Conservation (phyloP, 2,797 vertebrate genomes). For the Protonibea diacanthus region DNA sequence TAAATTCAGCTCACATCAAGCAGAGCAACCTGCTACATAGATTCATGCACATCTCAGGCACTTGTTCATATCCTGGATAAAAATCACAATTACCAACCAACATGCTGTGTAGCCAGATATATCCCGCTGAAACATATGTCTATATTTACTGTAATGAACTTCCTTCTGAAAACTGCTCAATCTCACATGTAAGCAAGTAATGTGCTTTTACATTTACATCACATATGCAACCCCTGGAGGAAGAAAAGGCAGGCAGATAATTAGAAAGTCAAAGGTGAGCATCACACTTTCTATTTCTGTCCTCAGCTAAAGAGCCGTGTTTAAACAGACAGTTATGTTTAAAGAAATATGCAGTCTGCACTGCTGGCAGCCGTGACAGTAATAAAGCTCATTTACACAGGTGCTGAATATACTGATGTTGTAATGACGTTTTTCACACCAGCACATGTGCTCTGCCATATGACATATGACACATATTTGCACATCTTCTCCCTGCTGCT, state of each 20-base stretch:
- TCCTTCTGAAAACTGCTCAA: neutral
- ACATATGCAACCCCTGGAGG: slow-evolving; percentile 3
- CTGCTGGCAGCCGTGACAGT: neutral
- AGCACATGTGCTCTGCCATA: neutral
- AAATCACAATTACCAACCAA: neutral
- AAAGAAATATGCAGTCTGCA: neutral
- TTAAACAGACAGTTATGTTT: neutral
- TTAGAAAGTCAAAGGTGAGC: neutral
- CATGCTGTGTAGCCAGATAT: neutral
- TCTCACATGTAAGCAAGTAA: slow-evolving; percentile 16
- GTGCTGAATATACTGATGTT: slow-evolving; percentile 6
- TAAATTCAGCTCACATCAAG: neutral
- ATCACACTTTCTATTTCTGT: too few species aligned
- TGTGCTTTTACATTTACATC: neutral
- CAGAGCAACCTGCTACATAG: neutral
- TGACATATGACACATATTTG: slow-evolving; percentile 4
- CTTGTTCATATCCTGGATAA: neutral
- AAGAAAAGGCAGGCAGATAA: neutral
- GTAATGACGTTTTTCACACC: slow-evolving; percentile 1
- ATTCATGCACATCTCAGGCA: neutral
- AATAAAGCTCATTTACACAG: slow-evolving; percentile 11
- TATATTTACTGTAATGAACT: slow-evolving; percentile 1
- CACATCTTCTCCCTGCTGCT: slow-evolving; percentile 6
- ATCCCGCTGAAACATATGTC: neutral
- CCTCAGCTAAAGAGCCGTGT: neutral